Conservation (phyloP, 2,113 vertebrate genomes). For the Boulengeromyrus knoepffleri region DNA sequence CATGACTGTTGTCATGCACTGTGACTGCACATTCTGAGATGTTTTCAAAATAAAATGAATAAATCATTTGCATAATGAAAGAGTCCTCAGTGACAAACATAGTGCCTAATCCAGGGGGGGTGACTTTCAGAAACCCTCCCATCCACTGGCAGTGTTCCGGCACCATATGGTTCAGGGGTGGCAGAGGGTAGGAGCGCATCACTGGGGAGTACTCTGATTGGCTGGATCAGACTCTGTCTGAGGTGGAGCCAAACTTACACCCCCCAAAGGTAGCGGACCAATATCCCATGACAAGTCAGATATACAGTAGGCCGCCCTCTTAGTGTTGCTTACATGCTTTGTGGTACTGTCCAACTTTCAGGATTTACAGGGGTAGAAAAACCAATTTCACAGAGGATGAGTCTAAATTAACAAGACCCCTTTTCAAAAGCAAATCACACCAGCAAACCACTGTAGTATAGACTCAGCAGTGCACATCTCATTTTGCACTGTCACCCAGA, state of each 20-base stretch:
- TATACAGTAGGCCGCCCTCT: neutral
- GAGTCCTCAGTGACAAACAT: neutral
- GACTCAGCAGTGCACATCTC: neutral
- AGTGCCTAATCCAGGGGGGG: neutral
- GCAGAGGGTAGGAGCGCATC: neutral
- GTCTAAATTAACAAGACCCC: neutral
- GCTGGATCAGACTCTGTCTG: neutral
- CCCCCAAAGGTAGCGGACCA: slow-evolving; percentile 29
- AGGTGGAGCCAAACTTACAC: neutral
- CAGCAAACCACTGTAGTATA: neutral
- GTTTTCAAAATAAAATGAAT: neutral
- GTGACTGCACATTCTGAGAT: neutral
- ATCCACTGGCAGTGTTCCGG: neutral
- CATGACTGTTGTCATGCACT: neutral
- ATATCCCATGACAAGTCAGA: neutral
- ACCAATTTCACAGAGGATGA: neutral
- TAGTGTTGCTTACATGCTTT: neutral
- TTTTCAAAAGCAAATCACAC: neutral
- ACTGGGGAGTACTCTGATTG: neutral
- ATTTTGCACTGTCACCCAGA: neutral
- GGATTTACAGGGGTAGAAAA: neutral
- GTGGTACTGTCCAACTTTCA: neutral
- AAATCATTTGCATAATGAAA: neutral
- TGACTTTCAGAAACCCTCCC: neutral
- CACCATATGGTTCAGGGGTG: neutral